phyloP scores from a whole-genome alignment of 2,888 invertebrate species.

The Aporophyla lueneburgensis region DNA sequence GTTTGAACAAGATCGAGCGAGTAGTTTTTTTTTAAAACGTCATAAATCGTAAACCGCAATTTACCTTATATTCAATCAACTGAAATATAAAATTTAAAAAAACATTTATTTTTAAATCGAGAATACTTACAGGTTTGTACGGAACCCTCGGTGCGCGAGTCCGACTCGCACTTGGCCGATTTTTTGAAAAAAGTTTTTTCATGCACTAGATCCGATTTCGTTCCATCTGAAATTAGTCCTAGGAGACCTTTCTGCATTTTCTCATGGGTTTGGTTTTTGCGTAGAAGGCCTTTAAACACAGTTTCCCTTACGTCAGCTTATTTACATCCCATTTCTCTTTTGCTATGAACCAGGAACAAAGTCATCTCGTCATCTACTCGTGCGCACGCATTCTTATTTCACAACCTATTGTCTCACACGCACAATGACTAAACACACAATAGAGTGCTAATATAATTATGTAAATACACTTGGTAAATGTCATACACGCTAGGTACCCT shows the following conservation, averaged over 20 bases:
- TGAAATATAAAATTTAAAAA: too few relatives aligned
- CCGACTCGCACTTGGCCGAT: too few relatives aligned
- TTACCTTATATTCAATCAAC: too few relatives aligned
- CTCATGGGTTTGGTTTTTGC: background rate
- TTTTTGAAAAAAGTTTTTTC: too few relatives aligned
- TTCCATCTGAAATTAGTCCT: background rate
- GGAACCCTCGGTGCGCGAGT: too few relatives aligned
- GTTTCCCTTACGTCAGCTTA: background rate
- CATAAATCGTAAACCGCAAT: too few relatives aligned
- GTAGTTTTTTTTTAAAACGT: too few relatives aligned
- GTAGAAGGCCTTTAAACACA: background rate
- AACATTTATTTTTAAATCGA: too few relatives aligned
- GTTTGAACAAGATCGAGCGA: too few relatives aligned
- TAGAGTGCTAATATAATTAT: slow-evolving; percentile 50
- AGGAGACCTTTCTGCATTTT: background rate
- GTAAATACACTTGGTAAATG: slow-evolving; percentile 43
- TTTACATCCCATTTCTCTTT: slow-evolving; percentile 4
- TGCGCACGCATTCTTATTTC: slow-evolving; percentile 52
- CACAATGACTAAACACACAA: slow-evolving; percentile 48
- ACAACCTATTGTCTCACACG: slow-evolving; percentile 60
- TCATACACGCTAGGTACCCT: slow-evolving; percentile 11
- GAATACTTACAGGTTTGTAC: too few relatives aligned
- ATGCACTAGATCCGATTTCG: background rate
- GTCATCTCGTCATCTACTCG: slow-evolving; percentile 37
- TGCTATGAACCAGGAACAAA: slow-evolving; percentile 48